A percentile compares a stretch with the other conserved stretches of the same genome.
Evolutionary conservation across 2,888 invertebrate genomes (phyloP).

Genomic region (Chalcosyrphus nemorum): DNA sequence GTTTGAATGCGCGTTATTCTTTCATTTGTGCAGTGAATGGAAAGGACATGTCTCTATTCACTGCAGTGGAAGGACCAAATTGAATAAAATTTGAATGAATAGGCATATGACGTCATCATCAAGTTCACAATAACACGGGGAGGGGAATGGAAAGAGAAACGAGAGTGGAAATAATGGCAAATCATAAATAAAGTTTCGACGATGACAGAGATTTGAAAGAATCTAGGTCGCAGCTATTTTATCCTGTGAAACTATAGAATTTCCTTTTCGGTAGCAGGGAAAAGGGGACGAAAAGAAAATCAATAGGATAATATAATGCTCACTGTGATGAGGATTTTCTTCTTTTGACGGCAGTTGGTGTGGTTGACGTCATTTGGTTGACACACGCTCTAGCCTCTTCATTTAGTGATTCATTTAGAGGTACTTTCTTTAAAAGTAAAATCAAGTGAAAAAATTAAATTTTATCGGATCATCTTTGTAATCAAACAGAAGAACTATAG

Average conservation of each 20-base stretch:
- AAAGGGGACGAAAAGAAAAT: neutral
- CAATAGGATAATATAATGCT: neutral
- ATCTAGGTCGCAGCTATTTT: constrained; percentile 40
- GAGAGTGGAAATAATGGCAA: constrained; percentile 23
- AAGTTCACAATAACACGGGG: constrained; percentile 28
- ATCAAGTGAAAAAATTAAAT: no score
- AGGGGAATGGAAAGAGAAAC: neutral
- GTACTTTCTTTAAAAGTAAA: no score
- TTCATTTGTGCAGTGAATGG: constrained; percentile 26
- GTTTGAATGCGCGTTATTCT: constrained; percentile 13
- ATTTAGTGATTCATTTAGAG: no score
- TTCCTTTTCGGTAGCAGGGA: neutral
- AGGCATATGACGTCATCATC: constrained; percentile 51
- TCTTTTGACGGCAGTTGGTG: no score
- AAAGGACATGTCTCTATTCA: constrained; percentile 51
- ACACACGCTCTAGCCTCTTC: no score
- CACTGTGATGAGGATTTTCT: neutral
- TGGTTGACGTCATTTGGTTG: no score
- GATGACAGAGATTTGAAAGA: neutral
- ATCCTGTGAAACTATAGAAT: neutral
- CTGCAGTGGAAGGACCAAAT: constrained; percentile 37
- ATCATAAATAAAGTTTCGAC: constrained; percentile 13
- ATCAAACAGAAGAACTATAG: no score
- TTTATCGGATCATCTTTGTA: no score
- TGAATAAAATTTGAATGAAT: constrained; percentile 54